Evolutionary conservation across 2,888 invertebrate genomes (phyloP).

Genomic region (Himalopsyche kuldschensis): DNA sequence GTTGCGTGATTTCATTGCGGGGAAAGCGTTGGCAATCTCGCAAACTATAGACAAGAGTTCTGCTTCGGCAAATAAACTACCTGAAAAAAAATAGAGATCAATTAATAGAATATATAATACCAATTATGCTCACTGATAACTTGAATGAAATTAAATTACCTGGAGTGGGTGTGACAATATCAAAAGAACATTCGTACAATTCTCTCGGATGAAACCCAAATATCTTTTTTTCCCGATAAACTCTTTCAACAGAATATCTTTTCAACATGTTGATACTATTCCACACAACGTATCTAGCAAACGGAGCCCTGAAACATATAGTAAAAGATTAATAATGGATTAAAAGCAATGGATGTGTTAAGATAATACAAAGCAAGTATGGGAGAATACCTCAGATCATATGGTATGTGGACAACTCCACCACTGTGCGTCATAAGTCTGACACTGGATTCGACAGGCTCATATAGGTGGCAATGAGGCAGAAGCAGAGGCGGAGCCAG

Average conservation of each 20-base stretch:
- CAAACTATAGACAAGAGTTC: slow-evolving; percentile 80
- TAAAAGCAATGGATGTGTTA: not conserved
- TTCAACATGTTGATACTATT: slow-evolving; percentile 76
- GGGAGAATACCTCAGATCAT: slow-evolving; percentile 66
- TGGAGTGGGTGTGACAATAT: slow-evolving; percentile 79
- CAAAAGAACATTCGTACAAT: slow-evolving; percentile 88
- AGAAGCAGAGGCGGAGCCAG: slow-evolving; percentile 79
- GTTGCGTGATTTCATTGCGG: slow-evolving; percentile 64
- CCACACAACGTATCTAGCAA: slow-evolving; percentile 81
- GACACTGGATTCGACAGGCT: slow-evolving; percentile 65
- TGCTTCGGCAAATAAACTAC: slow-evolving; percentile 78
- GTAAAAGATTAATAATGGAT: not conserved
- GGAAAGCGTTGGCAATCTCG: slow-evolving; percentile 72
- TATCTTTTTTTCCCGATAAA: slow-evolving; percentile 79
- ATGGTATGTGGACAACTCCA: slow-evolving; percentile 79
- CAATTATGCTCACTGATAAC: not conserved
- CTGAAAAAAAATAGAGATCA: slow-evolving; percentile 44
- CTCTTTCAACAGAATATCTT: slow-evolving; percentile 83
- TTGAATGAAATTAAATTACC: slow-evolving; percentile 48
- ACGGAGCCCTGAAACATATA: slow-evolving; percentile 61
- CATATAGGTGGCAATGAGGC: slow-evolving; percentile 68
- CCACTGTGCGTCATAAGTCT: slow-evolving; percentile 87
- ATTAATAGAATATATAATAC: not conserved
- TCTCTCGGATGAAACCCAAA: slow-evolving; percentile 87
- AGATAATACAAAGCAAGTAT: not conserved